These are phyloP conservation scores for Danio jaintianensis DNA, from an alignment of 2,797 vertebrate species.

Conservation along the genomic window DNA sequence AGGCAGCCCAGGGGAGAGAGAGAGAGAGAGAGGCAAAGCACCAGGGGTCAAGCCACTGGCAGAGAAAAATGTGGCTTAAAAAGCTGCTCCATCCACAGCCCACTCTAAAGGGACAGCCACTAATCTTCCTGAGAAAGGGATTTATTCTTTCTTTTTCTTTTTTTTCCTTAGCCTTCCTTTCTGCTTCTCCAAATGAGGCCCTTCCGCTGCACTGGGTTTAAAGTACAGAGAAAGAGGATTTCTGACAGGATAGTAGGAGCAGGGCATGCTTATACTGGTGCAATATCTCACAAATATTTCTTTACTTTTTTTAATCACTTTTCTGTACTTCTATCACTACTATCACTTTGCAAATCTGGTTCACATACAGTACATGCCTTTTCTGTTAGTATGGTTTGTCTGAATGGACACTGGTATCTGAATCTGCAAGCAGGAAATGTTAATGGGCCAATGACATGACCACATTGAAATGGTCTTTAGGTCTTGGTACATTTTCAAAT, in stretches of 20 bases:
- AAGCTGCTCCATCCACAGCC: constrained; percentile 67
- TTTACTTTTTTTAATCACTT: neutral
- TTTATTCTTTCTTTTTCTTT: constrained; percentile 62
- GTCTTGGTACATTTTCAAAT: too few species aligned
- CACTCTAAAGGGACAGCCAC: constrained; percentile 78
- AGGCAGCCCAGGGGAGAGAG: constrained; percentile 51
- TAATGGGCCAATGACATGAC: too few species aligned
- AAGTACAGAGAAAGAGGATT: constrained; percentile 63
- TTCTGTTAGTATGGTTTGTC: too few species aligned
- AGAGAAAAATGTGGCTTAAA: constrained; percentile 82
- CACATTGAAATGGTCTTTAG: too few species aligned
- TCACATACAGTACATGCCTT: too few species aligned
- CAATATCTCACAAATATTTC: constrained; percentile 25
- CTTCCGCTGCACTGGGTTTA: constrained; percentile 72
- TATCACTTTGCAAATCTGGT: too few species aligned
- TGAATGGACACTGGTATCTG: too few species aligned
- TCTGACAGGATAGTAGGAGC: constrained; percentile 66
- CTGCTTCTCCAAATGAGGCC: constrained; percentile 78
- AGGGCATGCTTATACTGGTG: constrained; percentile 65
- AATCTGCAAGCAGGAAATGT: too few species aligned
- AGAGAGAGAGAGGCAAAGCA: constrained; percentile 62
- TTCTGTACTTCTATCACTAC: too few species aligned
- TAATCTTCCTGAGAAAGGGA: constrained; percentile 86
- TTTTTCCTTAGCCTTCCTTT: constrained; percentile 69
- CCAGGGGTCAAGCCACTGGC: constrained; percentile 73